Conservation (phyloP, 2,113 vertebrate genomes). For the Ciconia boyciana region DNA sequence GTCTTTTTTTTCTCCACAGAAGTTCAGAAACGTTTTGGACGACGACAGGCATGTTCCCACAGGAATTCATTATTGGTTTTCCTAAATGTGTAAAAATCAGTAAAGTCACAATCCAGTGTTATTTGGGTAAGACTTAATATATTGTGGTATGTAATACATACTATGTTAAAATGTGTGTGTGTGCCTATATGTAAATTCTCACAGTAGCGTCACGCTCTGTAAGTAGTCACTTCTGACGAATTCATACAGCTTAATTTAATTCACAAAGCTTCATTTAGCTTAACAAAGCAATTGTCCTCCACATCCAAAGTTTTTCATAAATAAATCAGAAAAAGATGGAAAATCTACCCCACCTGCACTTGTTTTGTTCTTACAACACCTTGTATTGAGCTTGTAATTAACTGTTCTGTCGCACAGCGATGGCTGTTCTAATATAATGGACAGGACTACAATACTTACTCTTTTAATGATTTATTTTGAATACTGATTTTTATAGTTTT, state of each 20-base stretch:
- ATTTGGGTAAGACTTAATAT: conserved; percentile 75
- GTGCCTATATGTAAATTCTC: background rate
- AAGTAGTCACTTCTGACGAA: background rate
- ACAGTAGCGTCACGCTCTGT: fast-evolving
- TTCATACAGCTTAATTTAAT: background rate
- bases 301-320: background rate
- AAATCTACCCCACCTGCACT: background rate
- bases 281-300: fast-evolving
- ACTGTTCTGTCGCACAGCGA: background rate
- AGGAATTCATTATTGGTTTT: conserved; percentile 89
- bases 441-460: background rate
- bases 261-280: background rate
- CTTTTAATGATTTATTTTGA: background rate
- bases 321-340: background rate
- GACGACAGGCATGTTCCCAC: conserved; percentile 95
- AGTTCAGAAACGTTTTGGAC: conserved; percentile 89
- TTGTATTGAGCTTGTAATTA: background rate
- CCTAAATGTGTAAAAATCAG: conserved; percentile 75
- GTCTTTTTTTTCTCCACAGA: conserved; percentile 61
- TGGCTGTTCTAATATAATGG: background rate
- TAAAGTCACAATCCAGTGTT: conserved; percentile 82
- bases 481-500: background rate
- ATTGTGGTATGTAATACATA: background rate
- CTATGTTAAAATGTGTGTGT: background rate
- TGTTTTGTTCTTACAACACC: background rate